These are phyloP conservation scores for Tangara arthus DNA, from an alignment of 2,797 vertebrate genomes.

Conservation along the genomic window DNA sequence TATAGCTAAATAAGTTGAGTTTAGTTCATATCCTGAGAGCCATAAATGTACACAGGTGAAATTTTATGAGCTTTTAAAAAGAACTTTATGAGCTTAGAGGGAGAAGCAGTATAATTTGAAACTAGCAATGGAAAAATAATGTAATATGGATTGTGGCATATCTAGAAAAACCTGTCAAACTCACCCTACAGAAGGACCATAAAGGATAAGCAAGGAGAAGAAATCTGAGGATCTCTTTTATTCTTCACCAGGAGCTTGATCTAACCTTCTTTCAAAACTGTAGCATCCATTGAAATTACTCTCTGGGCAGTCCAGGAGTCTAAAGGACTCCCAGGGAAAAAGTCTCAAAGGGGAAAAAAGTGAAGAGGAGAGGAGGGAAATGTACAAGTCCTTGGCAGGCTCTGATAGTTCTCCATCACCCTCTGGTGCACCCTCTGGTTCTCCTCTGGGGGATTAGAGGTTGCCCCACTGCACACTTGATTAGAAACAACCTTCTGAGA, in stretches of 20 bases:
- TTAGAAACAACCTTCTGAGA: neutral
- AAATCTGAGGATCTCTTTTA: neutral
- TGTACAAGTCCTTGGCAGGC: neutral
- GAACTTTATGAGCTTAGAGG: conserved; percentile 75
- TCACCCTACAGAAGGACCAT: neutral
- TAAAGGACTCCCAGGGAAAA: neutral
- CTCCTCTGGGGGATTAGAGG: neutral
- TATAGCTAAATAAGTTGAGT: conserved; percentile 67
- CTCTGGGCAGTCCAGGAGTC: neutral
- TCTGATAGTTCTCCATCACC: neutral
- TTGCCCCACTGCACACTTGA: neutral
- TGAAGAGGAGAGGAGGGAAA: neutral
- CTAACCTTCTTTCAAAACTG: neutral
- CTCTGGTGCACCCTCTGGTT: neutral
- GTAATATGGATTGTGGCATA: conserved; percentile 67
- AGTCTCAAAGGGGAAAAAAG: neutral
- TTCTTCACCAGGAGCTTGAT: neutral
- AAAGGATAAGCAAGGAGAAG: neutral
- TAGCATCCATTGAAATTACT: neutral
- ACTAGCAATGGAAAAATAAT: conserved; percentile 75
- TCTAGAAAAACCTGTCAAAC: conserved; percentile 63
- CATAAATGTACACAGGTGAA: conserved; percentile 78
- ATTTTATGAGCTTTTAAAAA: conserved; percentile 76
- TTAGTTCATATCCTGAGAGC: conserved; percentile 74
- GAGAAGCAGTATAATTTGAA: conserved; percentile 73